A percentile compares a stretch with the other conserved stretches of the same genome.
phyloP scores from a whole-genome alignment of 1,140 invertebrate genomes.

The Drosophila tani region DNA sequence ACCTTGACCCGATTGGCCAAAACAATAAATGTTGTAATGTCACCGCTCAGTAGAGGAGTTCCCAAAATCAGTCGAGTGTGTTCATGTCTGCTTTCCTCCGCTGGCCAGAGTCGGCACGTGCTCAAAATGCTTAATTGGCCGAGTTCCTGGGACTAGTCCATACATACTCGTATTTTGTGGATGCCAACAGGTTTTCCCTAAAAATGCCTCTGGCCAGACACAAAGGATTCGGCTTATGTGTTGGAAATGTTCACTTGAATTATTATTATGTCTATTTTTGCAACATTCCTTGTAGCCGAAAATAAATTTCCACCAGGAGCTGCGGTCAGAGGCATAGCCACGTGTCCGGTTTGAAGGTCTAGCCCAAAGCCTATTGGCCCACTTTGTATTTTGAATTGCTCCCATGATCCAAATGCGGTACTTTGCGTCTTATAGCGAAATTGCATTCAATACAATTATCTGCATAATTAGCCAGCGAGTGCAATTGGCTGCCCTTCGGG shows the following conservation, averaged over 20 bases:
- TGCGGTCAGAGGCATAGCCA: not conserved
- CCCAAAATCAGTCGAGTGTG: slow-evolving; percentile 22
- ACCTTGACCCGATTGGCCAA: slow-evolving; percentile 61
- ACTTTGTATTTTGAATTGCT: slow-evolving; percentile 9
- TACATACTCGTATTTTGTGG: slow-evolving; percentile 5
- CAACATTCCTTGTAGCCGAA: slow-evolving; percentile 4
- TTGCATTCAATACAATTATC: slow-evolving; percentile 44
- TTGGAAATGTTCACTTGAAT: slow-evolving; percentile 27
- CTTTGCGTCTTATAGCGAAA: slow-evolving; percentile 30
- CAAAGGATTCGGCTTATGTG: slow-evolving; percentile 16
- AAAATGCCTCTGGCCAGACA: slow-evolving; percentile 15
- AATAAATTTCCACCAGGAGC: slow-evolving; percentile 5
- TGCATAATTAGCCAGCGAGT: slow-evolving; percentile 42
- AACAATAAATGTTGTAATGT: slow-evolving; percentile 43
- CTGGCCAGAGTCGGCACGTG: slow-evolving; percentile 61
- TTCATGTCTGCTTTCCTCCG: slow-evolving; percentile 44
- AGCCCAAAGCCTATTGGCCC: slow-evolving; percentile 6
- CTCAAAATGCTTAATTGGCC: slow-evolving; percentile 68
- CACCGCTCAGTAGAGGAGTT: slow-evolving; percentile 35
- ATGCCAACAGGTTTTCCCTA: slow-evolving; percentile 32
- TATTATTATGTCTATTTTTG: slow-evolving; percentile 44
- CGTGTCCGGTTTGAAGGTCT: not conserved
- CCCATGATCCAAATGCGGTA: slow-evolving; percentile 13
- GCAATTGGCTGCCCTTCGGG: slow-evolving; percentile 73
- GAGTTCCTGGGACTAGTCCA: slow-evolving; percentile 34